These are phyloP conservation scores for Hippocampus abdominalis DNA, from an alignment of 2,113 vertebrate genomes.

Conservation along the genomic window DNA sequence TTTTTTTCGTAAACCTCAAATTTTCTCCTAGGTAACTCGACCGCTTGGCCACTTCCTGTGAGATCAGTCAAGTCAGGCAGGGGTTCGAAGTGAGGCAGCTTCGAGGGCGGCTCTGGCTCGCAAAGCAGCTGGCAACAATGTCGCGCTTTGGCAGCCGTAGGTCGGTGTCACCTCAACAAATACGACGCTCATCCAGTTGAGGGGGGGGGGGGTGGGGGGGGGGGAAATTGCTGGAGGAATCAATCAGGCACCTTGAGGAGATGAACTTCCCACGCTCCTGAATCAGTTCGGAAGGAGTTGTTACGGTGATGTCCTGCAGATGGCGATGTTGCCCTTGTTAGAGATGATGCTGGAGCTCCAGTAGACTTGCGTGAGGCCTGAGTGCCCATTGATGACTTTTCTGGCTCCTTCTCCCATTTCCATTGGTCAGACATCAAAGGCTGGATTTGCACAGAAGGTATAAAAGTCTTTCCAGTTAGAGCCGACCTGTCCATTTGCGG, in stretches of 20 bases:
- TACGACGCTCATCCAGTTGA: constrained; percentile 35
- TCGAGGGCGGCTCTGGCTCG: constrained; percentile 46
- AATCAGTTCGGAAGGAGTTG: constrained; percentile 9
- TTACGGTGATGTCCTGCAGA: constrained; percentile 62
- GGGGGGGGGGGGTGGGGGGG: neutral
- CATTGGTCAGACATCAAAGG: constrained; percentile 46
- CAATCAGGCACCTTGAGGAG: neutral
- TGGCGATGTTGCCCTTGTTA: constrained; percentile 67
- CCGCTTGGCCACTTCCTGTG: constrained; percentile 68
- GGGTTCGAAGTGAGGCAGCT: constrained; percentile 43
- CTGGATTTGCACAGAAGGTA: constrained; percentile 9
- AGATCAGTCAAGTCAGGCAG: constrained; percentile 59
- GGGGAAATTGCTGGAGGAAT: neutral
- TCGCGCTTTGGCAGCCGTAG: constrained; percentile 66
- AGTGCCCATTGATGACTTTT: constrained; percentile 58
- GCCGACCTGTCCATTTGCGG: too few relatives aligned
- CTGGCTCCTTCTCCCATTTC: constrained; percentile 30
- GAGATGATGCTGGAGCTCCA: neutral
- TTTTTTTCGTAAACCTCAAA: constrained; percentile 69
- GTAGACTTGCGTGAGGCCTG: constrained; percentile 47
- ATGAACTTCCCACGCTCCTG: neutral
- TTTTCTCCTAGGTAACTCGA: constrained; percentile 67
- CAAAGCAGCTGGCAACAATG: constrained; percentile 59
- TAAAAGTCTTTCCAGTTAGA: too few relatives aligned
- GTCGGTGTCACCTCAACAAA: constrained; percentile 67